Evolutionary conservation across 2,888 invertebrate genomes (phyloP), one percentile per base, ranked within the genome.

Genomic region (Agapostemon virescens): DNA sequence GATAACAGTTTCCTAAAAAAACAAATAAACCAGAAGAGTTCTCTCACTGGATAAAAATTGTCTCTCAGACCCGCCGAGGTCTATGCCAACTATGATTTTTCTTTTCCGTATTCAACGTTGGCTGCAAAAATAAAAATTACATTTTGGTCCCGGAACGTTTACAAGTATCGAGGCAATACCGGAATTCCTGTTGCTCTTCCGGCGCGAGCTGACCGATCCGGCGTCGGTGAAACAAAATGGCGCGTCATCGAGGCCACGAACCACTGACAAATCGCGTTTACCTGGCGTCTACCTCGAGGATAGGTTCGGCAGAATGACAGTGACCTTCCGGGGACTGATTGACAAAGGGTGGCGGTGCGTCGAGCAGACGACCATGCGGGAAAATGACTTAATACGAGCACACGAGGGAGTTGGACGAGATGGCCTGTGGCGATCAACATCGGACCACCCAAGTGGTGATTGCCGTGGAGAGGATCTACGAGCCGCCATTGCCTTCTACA

Each of bases 391-490:
- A 87, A 87, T 87, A 87, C 83, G 85, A 83, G 73, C 80, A 76
- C 79, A 85, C 81, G 80, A 78, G 75, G 72, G 84, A 79, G 81
- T 79, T 80, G 49, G 61, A 78, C 69, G 55, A 78, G 79, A 82
- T 82, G 80, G 89, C 91, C 89, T 81, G 85, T 89, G 90, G 91
- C 89, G 87, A 87, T 83, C 81, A 23, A 23, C 67, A 74, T 68
- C 69, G 66, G 91, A 91, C 91, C 91, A 91, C 91, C 91, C 91
- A 91, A 87, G 88, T 90, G 89, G 90, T 89, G 91, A 90, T 91
- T 90, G 90, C 90, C 88, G 84, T 87, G 90, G 87, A 83, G 88
- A 88, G 88, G 87, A 88, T 90, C 85, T 78, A 71, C 81, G 36
- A 63, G 42, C 71, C 66, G 55, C 63, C 42, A 67, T 66, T 79